A percentile compares a stretch with the other conserved stretches of the same genome.
phyloP scores from a whole-genome alignment of 2,797 vertebrate genomes.

The Betta splendens region DNA sequence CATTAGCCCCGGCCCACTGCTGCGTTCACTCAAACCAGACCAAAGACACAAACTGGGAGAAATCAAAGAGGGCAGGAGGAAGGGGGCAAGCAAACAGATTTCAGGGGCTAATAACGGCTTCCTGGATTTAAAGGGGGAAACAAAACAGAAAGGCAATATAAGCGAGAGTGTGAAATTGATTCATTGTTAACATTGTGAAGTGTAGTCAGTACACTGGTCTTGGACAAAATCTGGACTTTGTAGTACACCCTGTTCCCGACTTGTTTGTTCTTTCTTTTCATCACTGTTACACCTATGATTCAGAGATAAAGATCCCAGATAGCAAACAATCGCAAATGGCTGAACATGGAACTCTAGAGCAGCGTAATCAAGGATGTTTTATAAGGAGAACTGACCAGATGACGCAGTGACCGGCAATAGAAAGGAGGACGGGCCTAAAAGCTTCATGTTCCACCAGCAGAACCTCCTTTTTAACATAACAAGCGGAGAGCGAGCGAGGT shows the following conservation, averaged over 20 bases:
- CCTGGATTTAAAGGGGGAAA: slow-evolving; percentile 53
- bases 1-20: slow-evolving; percentile 71
- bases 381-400: slow-evolving; percentile 57
- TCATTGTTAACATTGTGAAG: slow-evolving; percentile 19
- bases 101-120: slow-evolving; percentile 55
- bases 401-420: slow-evolving; percentile 41
- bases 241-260: too few species aligned
- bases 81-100: slow-evolving; percentile 29
- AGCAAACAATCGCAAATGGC: slow-evolving; percentile 41
- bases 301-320: slow-evolving; percentile 66
- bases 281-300: slow-evolving; percentile 9
- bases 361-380: slow-evolving; percentile 67
- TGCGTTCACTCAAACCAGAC: slow-evolving; percentile 72
- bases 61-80: slow-evolving; percentile 46
- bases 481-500: slow-evolving; percentile 52
- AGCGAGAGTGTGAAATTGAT: slow-evolving; percentile 27
- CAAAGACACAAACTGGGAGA: slow-evolving; percentile 52
- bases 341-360: slow-evolving; percentile 61
- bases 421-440: slow-evolving; percentile 29
- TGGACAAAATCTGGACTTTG: slow-evolving; percentile 67
- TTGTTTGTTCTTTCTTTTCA: slow-evolving; percentile 26
- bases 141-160: slow-evolving; percentile 25
- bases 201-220: slow-evolving; percentile 17
- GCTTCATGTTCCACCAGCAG: slow-evolving; percentile 47
- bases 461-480: slow-evolving; percentile 45